Evolutionary conservation across 2,113 vertebrate genomes (phyloP), one percentile per base, ranked within the genome.

Genomic region (Solea senegalensis): DNA sequence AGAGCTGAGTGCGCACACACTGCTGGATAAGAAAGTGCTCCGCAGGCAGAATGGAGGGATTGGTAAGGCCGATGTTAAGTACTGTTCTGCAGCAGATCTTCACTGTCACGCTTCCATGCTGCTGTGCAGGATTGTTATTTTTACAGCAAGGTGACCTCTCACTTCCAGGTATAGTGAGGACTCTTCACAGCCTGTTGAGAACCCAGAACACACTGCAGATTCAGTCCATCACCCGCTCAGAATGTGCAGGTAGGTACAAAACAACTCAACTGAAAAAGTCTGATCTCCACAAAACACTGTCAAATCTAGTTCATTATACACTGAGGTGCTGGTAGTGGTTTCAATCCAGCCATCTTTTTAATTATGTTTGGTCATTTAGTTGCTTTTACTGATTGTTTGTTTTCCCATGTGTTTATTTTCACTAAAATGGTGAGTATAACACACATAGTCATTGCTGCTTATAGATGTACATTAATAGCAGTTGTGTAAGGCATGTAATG

Each of bases 181-280:
- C 83, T 39, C 88, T 93, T 3, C 87, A 85, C 70, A 83, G 88
- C 67, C 84, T 89, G n/a, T 86, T 92, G 60, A 92, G 88, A 75
- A 87, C 68, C 55, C 67, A 66, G 8, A 85, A 84, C 61, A 82
- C 74, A 2, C 88, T 92, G 63, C 88, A 92, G 74, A 92, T 91
- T 64, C 90, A 90, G 50, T 73, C 90, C 28, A 46, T 79, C 81
- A 62, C 28, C 41, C 85, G 70, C 58, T 88, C 91, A 87, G 85
- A 86, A 84, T 89, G 87, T 83, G 85, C 81, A 59, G 90, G 91
- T 94, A 86, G 56, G 90, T 66, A 7, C 53, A 14, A 56, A 48
- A 11, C 0, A 48, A 11, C 11, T 48, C 14, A 13, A 48, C 4
- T 5, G 10, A 48, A 12, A 48, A 34, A 6, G 34, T 34, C 34